phyloP scores from a whole-genome alignment of 2,888 invertebrate genomes.

The Drosophila basisetae region DNA sequence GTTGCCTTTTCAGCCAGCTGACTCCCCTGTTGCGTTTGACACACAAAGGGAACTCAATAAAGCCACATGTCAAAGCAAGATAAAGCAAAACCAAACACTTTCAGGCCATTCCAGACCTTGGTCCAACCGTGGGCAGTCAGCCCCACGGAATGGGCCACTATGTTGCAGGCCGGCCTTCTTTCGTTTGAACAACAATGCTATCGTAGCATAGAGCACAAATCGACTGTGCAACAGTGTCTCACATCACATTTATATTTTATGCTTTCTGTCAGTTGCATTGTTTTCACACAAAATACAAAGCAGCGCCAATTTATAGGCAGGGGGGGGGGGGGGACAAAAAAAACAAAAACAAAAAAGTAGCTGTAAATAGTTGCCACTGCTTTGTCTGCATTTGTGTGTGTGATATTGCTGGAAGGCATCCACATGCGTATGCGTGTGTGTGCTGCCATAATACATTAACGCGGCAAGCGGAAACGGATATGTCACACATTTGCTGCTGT shows the following conservation, averaged over 20 bases:
- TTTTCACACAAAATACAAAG: conserved; percentile 47
- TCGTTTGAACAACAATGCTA: conserved; percentile 48
- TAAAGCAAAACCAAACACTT: conserved; percentile 15
- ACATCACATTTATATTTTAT: conserved; percentile 44
- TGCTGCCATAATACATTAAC: conserved; percentile 66
- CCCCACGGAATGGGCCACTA: background rate
- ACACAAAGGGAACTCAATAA: conserved; percentile 12
- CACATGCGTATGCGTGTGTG: conserved; percentile 2
- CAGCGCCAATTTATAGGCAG: conserved; percentile 46
- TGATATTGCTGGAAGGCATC: background rate
- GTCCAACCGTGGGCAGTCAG: background rate
- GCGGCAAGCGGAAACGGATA: conserved; percentile 74
- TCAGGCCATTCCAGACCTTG: conserved; percentile 15
- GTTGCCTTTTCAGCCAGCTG: background rate
- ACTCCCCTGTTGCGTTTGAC: conserved; percentile 21
- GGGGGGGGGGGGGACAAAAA: background rate
- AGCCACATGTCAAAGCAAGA: conserved; percentile 6
- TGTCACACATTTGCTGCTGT: conserved; percentile 76
- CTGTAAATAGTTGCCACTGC: conserved; percentile 48
- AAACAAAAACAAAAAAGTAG: conserved; percentile 21
- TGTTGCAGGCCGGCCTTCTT: background rate
- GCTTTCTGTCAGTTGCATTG: conserved; percentile 55
- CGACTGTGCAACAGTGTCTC: conserved; percentile 5
- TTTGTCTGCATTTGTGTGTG: conserved; percentile 12
- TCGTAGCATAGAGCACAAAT: conserved; percentile 27